These are phyloP conservation scores for Rousettus leschenaultii DNA, from an alignment of 2,113 vertebrate species.

Conservation along the genomic window DNA sequence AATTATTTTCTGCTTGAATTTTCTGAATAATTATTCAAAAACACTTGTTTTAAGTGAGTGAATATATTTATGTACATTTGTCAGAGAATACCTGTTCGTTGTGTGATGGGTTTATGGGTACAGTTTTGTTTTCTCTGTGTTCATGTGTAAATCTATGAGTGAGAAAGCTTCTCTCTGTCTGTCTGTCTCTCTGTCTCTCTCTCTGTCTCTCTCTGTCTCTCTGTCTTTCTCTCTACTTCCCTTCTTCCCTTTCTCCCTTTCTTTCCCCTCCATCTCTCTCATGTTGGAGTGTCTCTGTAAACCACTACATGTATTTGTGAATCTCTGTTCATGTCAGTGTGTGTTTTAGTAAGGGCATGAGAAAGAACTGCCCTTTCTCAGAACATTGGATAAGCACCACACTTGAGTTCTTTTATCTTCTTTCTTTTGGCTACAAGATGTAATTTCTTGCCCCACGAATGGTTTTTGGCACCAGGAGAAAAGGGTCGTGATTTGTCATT, in stretches of 20 bases:
- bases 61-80: not conserved
- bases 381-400: not conserved
- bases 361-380: not conserved
- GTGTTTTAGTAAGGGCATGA: not conserved
- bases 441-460: not conserved
- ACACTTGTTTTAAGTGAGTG: not conserved
- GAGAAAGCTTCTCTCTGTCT: not conserved
- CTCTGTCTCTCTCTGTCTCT: not conserved
- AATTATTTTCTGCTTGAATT: conserved; percentile 11
- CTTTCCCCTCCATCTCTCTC: no score
- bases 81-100: not conserved
- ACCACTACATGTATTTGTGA: not conserved
- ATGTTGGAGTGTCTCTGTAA: not conserved
- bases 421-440: not conserved
- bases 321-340: not conserved
- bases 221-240: no score
- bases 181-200: not conserved
- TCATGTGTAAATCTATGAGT: not conserved
- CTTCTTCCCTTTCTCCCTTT: no score
- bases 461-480: not conserved
- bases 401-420: not conserved
- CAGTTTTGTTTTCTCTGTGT: not conserved
- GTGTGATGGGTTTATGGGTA: not conserved
- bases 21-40: not conserved
- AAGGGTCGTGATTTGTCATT: not conserved